Base-by-base conservation (phyloP, 2,888 invertebrate genomes). In the Zonitis immaculata region DNA sequence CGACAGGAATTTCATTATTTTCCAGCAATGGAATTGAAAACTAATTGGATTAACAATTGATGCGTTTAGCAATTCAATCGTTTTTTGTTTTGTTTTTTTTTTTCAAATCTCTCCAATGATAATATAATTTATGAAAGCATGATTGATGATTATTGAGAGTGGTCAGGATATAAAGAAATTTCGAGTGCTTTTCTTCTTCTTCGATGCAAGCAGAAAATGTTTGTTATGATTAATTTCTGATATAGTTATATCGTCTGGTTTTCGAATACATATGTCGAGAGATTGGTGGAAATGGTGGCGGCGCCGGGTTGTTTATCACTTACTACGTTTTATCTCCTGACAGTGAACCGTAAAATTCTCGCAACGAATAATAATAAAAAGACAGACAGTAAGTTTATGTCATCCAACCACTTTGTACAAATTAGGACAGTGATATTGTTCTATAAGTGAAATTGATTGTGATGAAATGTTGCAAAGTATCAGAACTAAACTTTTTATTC, bases 111-210 rank as follows among this genome's bases (percentile, higher is more conserved):
- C 52, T 49, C 43, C 52, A 52, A 55, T 46, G 49, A 52, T n/a
- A n/a, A n/a, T n/a, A 49, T 56, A 52, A 56, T 56, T 56, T 56
- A 56, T 52, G 28, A 43, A 44, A 50, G 49, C 49, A 46, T 56
- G 56, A 56, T 56, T 56, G 56, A 56, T 56, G 49, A 49, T 11
- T 11, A 11, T 39, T 39, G 39, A 20, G 39, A 39, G 20, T 39
- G 39, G 39, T 39, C 39, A 20, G 39, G 39, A 20, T 39, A 39
- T 20, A 11, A 39, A 3, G 22, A 22, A 5, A 4, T 4, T 22
- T 22, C 22, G 22, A 22, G 5, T 22, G 3, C 3, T n/a, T n/a
- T n/a, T n/a, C n/a, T n/a, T n/a, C n/a, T n/a, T n/a, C n/a, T n/a
- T n/a, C n/a, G n/a, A n/a, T n/a, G n/a, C n/a, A n/a, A n/a, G n/a